Conservation (phyloP, 1,140 invertebrate genomes). For the Hyposmocoma kahamanoa region DNA sequence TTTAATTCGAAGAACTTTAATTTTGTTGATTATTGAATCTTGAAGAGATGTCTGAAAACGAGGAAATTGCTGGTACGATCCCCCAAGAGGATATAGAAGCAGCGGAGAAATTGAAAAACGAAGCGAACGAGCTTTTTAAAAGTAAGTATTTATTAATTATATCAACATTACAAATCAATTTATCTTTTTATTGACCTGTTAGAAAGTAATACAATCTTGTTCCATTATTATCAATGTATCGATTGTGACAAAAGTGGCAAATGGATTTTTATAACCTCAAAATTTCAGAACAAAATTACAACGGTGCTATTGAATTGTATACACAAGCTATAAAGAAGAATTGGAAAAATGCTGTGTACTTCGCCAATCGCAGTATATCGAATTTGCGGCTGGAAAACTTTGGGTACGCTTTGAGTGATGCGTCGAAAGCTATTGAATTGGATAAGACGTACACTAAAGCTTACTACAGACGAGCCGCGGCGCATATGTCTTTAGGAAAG, state of each 20-base stretch:
- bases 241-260: constrained; percentile 23
- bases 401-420: constrained; percentile 94
- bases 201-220: background rate
- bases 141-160: constrained; percentile 42
- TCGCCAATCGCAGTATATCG: constrained; percentile 96
- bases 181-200: background rate
- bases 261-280: constrained; percentile 48
- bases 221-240: constrained; percentile 11
- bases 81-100: constrained; percentile 56
- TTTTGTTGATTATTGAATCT: constrained; percentile 27
- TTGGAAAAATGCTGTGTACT: constrained; percentile 88
- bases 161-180: background rate
- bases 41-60: constrained; percentile 46
- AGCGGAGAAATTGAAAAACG: constrained; percentile 60
- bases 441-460: constrained; percentile 95
- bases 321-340: constrained; percentile 92
- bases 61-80: constrained; percentile 45
- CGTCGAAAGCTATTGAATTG: constrained; percentile 91
- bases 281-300: constrained; percentile 89
- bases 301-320: constrained; percentile 92
- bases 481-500: constrained; percentile 98
- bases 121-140: constrained; percentile 68
- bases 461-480: constrained; percentile 95
- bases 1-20: constrained; percentile 28
- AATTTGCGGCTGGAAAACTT: constrained; percentile 95